Evolutionary conservation across 1,140 invertebrate genomes (phyloP).

Genomic region (Drosophila sulfurigaster): DNA sequence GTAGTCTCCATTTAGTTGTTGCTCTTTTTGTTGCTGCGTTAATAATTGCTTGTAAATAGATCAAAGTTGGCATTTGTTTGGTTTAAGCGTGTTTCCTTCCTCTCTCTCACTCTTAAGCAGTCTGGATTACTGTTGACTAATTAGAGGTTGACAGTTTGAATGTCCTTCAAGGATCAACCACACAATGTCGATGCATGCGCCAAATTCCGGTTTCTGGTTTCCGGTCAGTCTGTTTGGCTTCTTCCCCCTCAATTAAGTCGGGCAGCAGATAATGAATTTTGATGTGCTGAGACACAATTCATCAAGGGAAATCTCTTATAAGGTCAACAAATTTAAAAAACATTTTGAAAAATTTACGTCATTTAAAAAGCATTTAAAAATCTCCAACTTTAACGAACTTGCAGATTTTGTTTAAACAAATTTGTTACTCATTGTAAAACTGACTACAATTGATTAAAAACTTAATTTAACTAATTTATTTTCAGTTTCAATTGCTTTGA

Average conservation of each 20-base stretch:
- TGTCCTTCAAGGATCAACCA: neutral
- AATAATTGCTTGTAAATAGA: slow-evolving; percentile 80
- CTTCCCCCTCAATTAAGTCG: too few species aligned
- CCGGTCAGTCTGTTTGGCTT: neutral
- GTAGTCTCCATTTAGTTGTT: slow-evolving; percentile 43
- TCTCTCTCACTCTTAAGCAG: neutral
- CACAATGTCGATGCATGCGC: slow-evolving; percentile 1
- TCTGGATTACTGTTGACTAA: slow-evolving; percentile 72
- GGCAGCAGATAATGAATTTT: neutral
- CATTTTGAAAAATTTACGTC: too few species aligned
- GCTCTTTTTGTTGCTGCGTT: slow-evolving; percentile 52
- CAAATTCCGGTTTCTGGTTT: neutral
- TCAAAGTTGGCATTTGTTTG: slow-evolving; percentile 77
- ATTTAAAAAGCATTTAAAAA: too few species aligned
- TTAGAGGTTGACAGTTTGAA: slow-evolving; percentile 57
- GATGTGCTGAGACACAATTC: slow-evolving; percentile 10
- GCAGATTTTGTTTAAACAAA: too few species aligned
- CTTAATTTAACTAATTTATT: too few species aligned
- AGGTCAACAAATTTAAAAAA: too few species aligned
- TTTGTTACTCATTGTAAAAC: too few species aligned
- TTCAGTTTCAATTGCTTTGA: too few species aligned
- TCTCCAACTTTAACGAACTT: too few species aligned
- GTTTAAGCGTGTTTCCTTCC: neutral
- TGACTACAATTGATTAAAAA: too few species aligned
- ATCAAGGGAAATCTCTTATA: slow-evolving; percentile 3